Conservation (phyloP, 2,888 invertebrate species). For the Drosophila rubida region DNA sequence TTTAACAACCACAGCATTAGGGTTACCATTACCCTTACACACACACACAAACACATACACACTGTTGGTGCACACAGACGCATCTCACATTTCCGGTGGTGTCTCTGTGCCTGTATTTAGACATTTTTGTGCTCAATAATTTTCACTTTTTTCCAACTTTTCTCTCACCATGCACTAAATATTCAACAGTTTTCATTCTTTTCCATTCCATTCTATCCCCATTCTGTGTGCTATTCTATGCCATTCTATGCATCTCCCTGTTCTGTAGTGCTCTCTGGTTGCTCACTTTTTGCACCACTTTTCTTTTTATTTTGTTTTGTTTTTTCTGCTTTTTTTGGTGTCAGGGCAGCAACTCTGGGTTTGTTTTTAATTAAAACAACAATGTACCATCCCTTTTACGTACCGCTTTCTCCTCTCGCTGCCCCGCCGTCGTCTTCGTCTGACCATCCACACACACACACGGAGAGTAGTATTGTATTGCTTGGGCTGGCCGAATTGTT, state of each 20-base stretch:
- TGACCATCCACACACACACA: conserved; percentile 21
- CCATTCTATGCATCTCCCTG: neutral
- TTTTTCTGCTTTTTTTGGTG: conserved; percentile 16
- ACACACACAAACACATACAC: conserved; percentile 15
- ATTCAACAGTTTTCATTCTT: conserved; percentile 63
- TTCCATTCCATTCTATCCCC: conserved; percentile 2
- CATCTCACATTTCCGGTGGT: conserved; percentile 51
- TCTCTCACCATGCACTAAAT: conserved; percentile 59
- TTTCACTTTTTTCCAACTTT: conserved; percentile 35
- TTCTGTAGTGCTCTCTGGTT: conserved; percentile 17
- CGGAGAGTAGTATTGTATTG: conserved; percentile 49
- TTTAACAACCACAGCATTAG: conserved; percentile 57
- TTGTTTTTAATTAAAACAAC: conserved; percentile 79
- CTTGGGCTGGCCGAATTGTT: conserved; percentile 39
- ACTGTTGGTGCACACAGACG: conserved; percentile 16
- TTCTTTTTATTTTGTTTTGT: neutral
- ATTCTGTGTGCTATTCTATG: neutral
- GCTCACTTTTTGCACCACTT: conserved; percentile 24
- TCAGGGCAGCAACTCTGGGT: conserved; percentile 54
- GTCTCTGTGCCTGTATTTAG: conserved; percentile 27
- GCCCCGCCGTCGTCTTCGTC: neutral
- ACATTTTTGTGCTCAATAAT: conserved; percentile 61
- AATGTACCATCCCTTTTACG: conserved; percentile 55
- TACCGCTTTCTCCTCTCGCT: conserved; percentile 9
- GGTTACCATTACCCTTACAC: conserved; percentile 44